Percentiles rank a stretch among this genome's conserved stretches.
Conservation (phyloP, 1,140 invertebrate genomes). For the Brachionus plicatilis region DNA sequence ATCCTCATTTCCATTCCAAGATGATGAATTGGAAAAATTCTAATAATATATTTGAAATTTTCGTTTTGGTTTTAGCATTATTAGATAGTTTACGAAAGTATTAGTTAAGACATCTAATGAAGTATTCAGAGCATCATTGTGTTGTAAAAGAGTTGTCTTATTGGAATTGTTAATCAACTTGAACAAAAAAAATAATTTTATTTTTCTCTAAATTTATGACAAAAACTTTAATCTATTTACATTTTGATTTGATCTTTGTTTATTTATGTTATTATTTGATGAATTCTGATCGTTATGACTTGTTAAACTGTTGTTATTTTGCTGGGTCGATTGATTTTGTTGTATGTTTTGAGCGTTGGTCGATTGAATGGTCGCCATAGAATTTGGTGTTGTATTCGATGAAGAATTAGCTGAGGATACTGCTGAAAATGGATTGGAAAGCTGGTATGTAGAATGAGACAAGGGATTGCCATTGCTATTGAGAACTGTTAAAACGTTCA, state of each 20-base stretch:
- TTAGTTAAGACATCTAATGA: conserved; percentile 6
- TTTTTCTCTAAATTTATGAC: not conserved
- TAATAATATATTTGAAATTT: not conserved
- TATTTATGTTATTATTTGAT: not conserved
- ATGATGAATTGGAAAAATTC: conserved; percentile 40
- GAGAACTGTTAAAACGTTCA: conserved; percentile 8
- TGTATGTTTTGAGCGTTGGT: not conserved
- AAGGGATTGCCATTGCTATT: not conserved
- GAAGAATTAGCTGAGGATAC: not conserved
- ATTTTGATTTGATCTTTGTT: not conserved
- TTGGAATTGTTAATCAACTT: conserved; percentile 20
- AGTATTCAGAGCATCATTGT: conserved; percentile 16
- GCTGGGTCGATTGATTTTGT: not conserved
- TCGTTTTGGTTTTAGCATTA: not conserved
- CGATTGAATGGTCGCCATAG: not conserved
- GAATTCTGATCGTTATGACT: not conserved
- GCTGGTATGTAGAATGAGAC: not conserved
- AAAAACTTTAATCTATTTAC: not conserved
- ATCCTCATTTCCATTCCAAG: conserved; percentile 38
- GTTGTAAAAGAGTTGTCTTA: conserved; percentile 4
- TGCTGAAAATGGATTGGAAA: not conserved
- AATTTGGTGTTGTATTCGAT: not conserved
- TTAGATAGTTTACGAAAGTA: not conserved
- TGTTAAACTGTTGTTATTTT: not conserved
- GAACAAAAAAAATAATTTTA: not conserved